These are phyloP conservation scores for Idaea biselata DNA, from an alignment of 2,888 invertebrate species.

Conservation along the genomic window DNA sequence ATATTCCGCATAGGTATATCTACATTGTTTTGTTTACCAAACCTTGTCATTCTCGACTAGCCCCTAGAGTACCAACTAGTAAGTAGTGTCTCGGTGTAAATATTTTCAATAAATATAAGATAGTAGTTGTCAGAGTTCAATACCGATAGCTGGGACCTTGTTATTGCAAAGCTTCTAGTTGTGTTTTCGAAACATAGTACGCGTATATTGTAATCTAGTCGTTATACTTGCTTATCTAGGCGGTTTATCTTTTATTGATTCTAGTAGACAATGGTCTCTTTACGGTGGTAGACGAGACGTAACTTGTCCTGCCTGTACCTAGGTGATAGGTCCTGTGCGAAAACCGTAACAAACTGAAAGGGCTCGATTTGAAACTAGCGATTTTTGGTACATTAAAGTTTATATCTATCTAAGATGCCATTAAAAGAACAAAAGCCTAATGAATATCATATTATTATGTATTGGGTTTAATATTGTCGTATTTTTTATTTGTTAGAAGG, in stretches of 20 bases:
- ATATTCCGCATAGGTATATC: background rate
- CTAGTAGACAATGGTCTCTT: background rate
- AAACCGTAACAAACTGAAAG: background rate
- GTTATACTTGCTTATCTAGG: conserved; percentile 1
- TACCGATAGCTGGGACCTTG: conserved; percentile 47
- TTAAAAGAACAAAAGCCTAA: background rate
- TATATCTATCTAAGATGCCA: no score
- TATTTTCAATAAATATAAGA: conserved; percentile 58
- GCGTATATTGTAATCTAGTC: background rate
- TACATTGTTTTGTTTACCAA: conserved; percentile 22
- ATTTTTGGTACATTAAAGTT: no score
- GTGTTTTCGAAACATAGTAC: conserved; percentile 15
- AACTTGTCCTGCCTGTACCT: background rate
- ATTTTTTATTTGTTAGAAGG: background rate
- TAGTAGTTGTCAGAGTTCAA: conserved; percentile 64
- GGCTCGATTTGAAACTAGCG: no score
- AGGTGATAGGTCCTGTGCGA: no score
- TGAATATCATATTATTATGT: background rate
- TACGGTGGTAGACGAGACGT: background rate
- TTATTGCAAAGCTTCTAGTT: conserved; percentile 48
- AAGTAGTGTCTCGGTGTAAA: conserved; percentile 43
- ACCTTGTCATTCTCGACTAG: conserved; percentile 40
- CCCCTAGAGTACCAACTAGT: conserved; percentile 32
- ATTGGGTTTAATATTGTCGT: no score
- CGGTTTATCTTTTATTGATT: background rate